Base-by-base conservation (phyloP, 2,113 vertebrate species). In the Ascaphus truei region DNA sequence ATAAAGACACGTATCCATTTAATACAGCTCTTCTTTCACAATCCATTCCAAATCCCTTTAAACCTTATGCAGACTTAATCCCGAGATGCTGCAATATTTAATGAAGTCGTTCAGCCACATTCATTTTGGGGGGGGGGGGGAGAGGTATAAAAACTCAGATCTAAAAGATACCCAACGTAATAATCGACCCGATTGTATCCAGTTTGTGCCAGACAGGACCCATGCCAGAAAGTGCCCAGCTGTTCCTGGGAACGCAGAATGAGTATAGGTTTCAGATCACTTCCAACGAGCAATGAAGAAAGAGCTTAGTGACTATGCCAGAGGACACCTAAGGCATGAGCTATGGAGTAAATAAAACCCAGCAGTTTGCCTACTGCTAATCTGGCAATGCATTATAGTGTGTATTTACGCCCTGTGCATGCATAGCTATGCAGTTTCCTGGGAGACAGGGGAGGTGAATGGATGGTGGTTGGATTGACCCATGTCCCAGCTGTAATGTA, bases 391-490 rank as follows among this genome's bases (percentile, higher is more conserved):
- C 16, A 0, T 61, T 76, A 57, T 72, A 71, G 68, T 66, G 63
- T 76, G 78, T 80, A 65, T 27, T 73, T 68, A 60, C 51, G 16
- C 74, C 77, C 55, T 34, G 1, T 55, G 61, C 73, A 53, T 68
- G 60, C 77, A 64, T 15, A 1, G 59, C 62, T 71, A 5, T 57
- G 56, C 72, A 48, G 52, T 72, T 48, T 57, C 59, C 68, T 0
- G 1, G 79, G 73, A 76, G 33, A 51, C 11, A 0, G 61, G 75
- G 75, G 50, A 71, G 1, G n/a, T 33, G 48, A 62, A 30, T 15
- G 58, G 74, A 63, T 73, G 66, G 69, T 78, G 80, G 80, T 47
- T 0, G 77, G 39, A 62, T 77, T 36, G 67, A 77, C 26, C 1
- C 79, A 72, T 61, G 31, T 61, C 57, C 57, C 67, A 71, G 47